These are phyloP conservation scores for Xenus cinereus DNA, from an alignment of 2,113 vertebrate genomes.

Conservation along the genomic window DNA sequence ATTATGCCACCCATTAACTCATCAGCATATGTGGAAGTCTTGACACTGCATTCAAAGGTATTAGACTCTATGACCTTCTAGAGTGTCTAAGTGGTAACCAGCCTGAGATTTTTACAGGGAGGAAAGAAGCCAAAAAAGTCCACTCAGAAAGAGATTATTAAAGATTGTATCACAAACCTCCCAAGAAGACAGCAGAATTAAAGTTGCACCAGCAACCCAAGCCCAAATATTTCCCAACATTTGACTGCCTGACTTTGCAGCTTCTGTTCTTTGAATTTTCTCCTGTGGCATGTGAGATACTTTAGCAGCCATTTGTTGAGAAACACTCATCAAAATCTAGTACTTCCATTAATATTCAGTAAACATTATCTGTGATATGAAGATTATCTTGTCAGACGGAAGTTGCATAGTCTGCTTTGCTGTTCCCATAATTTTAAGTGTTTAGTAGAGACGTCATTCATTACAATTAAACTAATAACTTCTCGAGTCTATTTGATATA, in stretches of 20 bases:
- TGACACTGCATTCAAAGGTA: neutral
- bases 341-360: neutral
- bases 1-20: neutral
- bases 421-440: neutral
- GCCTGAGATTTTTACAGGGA: neutral
- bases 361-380: neutral
- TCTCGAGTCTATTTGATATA: neutral
- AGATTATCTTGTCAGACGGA: neutral
- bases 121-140: neutral
- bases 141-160: neutral
- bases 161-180: neutral
- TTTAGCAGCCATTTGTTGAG: slow-evolving; percentile 2
- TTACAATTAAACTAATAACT: neutral
- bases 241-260: neutral
- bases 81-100: neutral
- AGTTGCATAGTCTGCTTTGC: neutral
- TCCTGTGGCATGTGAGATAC: neutral
- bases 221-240: neutral
- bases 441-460: neutral
- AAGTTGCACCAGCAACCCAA: neutral
- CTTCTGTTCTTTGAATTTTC: neutral
- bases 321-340: neutral
- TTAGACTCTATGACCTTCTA: neutral
- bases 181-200: neutral
- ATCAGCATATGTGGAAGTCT: neutral